Evolutionary conservation across 2,113 vertebrate genomes (phyloP).

Genomic region (Jacana jacana): DNA sequence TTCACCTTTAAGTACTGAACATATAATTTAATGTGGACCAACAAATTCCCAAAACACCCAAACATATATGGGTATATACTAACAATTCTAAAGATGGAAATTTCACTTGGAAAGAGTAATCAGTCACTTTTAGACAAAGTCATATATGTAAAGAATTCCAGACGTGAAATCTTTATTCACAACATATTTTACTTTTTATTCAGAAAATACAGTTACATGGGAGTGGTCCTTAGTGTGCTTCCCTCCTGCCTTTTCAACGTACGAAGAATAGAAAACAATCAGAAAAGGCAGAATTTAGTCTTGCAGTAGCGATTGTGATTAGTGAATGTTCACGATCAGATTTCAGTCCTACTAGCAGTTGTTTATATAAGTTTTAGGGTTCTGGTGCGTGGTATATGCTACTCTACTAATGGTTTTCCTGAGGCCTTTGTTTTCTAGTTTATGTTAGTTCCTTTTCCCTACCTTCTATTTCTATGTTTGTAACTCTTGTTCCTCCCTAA

Average conservation of each 20-base stretch:
- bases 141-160: neutral
- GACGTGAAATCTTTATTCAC: neutral
- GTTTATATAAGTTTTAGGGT: neutral
- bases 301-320: neutral
- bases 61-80: neutral
- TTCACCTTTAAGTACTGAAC: neutral
- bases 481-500: neutral
- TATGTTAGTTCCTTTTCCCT: neutral
- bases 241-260: neutral
- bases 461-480: neutral
- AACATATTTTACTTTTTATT: neutral
- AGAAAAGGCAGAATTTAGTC: neutral
- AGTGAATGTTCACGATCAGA: neutral
- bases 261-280: neutral
- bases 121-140: neutral
- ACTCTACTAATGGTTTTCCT: neutral
- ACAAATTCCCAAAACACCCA: neutral
- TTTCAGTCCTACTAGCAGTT: neutral
- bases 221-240: neutral
- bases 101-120: neutral
- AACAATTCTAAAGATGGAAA: neutral
- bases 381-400: neutral
- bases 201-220: neutral
- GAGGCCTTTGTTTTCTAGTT: neutral
- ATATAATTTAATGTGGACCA: neutral